phyloP scores from a whole-genome alignment of 1,140 invertebrate species.

The Zophobas atratus region DNA sequence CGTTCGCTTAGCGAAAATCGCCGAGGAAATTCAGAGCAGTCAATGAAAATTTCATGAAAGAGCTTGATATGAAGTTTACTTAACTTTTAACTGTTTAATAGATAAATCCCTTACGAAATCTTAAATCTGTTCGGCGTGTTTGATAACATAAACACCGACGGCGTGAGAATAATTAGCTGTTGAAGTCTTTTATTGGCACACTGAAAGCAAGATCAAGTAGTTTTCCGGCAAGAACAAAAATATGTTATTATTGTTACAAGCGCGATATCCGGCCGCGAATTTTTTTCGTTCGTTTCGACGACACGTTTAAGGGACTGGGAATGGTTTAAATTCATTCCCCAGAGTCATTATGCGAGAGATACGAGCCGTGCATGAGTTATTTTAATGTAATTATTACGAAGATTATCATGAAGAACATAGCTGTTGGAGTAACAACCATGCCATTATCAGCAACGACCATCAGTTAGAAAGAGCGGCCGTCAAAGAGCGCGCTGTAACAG shows the following conservation, averaged over 20 bases:
- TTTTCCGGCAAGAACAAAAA: constrained; percentile 24
- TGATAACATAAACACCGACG: constrained; percentile 37
- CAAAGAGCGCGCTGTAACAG: constrained; percentile 59
- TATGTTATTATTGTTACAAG: neutral
- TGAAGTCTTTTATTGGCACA: constrained; percentile 29
- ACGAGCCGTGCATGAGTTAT: constrained; percentile 42
- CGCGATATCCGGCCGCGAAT: neutral
- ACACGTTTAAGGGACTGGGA: neutral
- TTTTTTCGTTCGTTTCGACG: neutral
- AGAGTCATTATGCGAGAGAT: neutral
- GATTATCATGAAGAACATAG: constrained; percentile 53
- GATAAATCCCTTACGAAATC: constrained; percentile 17
- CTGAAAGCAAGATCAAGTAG: constrained; percentile 30
- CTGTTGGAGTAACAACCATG: constrained; percentile 55
- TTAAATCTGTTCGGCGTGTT: constrained; percentile 24
- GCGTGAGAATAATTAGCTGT: constrained; percentile 20
- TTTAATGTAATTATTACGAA: constrained; percentile 51
- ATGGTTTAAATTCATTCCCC: too few relatives aligned
- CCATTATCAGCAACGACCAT: constrained; percentile 60
- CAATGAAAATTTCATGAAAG: constrained; percentile 15
- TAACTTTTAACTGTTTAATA: constrained; percentile 29
- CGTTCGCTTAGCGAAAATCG: neutral
- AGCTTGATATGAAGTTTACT: constrained; percentile 4
- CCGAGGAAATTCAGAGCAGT: constrained; percentile 1
- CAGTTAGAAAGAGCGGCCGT: constrained; percentile 57